Percentiles rank a stretch among this genome's conserved stretches.
These are phyloP conservation scores for Chelon auratus DNA, from an alignment of 2,797 vertebrate genomes.

Conservation along the genomic window DNA sequence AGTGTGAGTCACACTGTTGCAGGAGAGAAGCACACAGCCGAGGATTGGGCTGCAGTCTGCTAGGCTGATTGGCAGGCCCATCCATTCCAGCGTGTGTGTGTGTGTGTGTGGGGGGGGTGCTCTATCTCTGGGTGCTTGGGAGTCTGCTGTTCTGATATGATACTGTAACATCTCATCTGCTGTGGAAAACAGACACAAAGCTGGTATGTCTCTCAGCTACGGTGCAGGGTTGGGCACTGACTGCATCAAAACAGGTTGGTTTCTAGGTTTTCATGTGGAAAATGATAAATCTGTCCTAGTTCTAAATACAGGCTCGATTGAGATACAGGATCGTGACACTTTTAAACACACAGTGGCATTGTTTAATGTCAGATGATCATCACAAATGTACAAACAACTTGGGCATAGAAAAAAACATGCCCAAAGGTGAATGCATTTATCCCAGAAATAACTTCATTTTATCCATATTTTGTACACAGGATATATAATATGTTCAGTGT, in stretches of 20 bases:
- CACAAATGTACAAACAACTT: constrained; percentile 1
- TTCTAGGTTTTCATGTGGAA: constrained; percentile 4
- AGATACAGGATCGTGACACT: too few species aligned
- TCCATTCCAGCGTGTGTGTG: constrained; percentile 23
- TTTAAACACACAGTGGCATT: too few species aligned
- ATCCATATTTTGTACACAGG: not conserved
- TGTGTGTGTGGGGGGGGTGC: not conserved
- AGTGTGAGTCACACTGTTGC: constrained; percentile 71
- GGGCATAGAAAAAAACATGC: too few species aligned
- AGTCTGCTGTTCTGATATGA: constrained; percentile 43
- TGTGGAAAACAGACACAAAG: constrained; percentile 35
- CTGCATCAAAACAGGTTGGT: not conserved
- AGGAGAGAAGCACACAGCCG: constrained; percentile 51
- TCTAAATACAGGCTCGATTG: not conserved
- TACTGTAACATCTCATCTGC: constrained; percentile 53
- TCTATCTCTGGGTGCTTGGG: constrained; percentile 25
- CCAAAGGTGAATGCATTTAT: not conserved
- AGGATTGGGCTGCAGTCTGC: constrained; percentile 57
- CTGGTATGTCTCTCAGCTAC: constrained; percentile 26
- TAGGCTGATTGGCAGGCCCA: constrained; percentile 63
- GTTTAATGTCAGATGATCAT: not conserved
- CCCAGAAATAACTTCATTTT: too few species aligned
- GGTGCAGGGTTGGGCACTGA: not conserved
- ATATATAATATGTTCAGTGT: too few species aligned
- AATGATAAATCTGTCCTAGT: not conserved